These are phyloP conservation scores for Tolypeutes matacus DNA, from an alignment of 2,797 vertebrate genomes.

Conservation along the genomic window DNA sequence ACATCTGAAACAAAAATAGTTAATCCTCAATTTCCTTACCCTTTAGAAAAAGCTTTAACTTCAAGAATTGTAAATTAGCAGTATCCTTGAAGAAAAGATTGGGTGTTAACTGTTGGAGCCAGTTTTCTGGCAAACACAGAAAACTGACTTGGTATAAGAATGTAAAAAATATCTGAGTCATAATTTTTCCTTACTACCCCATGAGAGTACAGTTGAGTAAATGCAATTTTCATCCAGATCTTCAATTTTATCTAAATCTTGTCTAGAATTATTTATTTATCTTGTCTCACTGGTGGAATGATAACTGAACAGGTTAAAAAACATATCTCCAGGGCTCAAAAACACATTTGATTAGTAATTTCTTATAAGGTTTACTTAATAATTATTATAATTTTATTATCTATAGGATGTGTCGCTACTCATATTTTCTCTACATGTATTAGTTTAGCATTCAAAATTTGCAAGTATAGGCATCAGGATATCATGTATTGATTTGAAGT, in stretches of 20 bases:
- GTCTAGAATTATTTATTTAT: neutral
- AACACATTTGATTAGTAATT: neutral
- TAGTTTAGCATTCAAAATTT: neutral
- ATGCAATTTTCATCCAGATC: neutral
- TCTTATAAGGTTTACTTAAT: neutral
- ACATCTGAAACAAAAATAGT: neutral
- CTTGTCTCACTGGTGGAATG: neutral
- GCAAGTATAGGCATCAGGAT: neutral
- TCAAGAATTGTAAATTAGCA: slow-evolving; percentile 22
- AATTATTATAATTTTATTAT: slow-evolving; percentile 11
- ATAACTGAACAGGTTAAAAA: slow-evolving; percentile 22
- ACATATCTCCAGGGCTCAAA: neutral
- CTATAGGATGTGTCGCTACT: neutral
- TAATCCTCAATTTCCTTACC: slow-evolving; percentile 3
- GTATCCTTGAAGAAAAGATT: slow-evolving; percentile 25
- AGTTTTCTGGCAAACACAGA: slow-evolving; percentile 46
- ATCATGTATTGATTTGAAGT: slow-evolving; percentile 19
- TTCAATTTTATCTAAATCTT: slow-evolving; percentile 18
- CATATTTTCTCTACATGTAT: neutral
- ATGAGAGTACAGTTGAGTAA: slow-evolving; percentile 15
- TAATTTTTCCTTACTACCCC: neutral
- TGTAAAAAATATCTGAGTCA: neutral
- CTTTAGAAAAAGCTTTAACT: slow-evolving; percentile 36
- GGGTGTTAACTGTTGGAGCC: neutral
- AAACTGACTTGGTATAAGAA: neutral